These are phyloP conservation scores for Thamnophis sirtalis DNA, from an alignment of 2,113 vertebrate species.

Conservation along the genomic window DNA sequence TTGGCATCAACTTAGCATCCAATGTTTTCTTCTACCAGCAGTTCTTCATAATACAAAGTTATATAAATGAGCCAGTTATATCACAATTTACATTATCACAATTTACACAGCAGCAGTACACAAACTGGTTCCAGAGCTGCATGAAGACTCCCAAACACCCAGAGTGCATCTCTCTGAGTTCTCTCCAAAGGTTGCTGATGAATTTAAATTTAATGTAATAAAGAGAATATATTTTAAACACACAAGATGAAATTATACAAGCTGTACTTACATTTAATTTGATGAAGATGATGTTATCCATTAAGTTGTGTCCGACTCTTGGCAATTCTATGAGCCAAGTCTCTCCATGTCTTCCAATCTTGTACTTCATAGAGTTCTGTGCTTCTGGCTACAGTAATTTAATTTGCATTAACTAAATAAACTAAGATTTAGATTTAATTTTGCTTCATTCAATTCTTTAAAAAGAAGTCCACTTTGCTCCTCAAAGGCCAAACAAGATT, in stretches of 20 bases:
- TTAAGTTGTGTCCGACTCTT: not conserved
- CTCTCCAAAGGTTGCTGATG: not conserved
- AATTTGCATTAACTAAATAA: not conserved
- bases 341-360: not conserved
- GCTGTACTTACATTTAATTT: not conserved
- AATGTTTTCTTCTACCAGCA: not conserved
- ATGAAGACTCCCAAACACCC: not conserved
- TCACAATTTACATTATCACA: not conserved
- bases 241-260: not conserved
- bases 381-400: not conserved
- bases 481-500: not conserved
- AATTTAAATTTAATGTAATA: not conserved
- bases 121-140: not conserved
- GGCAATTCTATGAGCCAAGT: not conserved
- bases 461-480: not conserved
- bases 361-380: not conserved
- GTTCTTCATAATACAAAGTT: not conserved
- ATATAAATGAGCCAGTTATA: not conserved
- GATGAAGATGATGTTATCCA: not conserved
- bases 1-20: not conserved
- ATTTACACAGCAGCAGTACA: not conserved
- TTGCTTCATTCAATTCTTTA: not conserved
- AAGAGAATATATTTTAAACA: not conserved
- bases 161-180: not conserved
- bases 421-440: not conserved